A percentile compares a stretch with the other conserved stretches of the same genome.
These are phyloP conservation scores for Psephotus haematonotus DNA, from an alignment of 2,113 vertebrate genomes.

Conservation along the genomic window DNA sequence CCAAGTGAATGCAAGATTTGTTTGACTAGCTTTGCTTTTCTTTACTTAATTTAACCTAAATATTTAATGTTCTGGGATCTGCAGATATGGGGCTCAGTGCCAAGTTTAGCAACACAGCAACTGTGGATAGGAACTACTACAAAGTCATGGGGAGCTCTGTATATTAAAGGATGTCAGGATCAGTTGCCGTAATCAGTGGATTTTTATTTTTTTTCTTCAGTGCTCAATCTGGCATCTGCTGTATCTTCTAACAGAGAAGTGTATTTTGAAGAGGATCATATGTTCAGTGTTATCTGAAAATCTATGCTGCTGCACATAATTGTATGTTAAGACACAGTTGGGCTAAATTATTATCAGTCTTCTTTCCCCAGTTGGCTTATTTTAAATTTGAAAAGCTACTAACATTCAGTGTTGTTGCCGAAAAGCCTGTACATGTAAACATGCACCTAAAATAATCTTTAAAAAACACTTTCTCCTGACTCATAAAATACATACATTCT, in stretches of 20 bases:
- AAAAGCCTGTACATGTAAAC: neutral
- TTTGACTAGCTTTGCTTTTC: slow-evolving; percentile 58
- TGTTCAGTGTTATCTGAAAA: slow-evolving; percentile 27
- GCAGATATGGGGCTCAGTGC: neutral
- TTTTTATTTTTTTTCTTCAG: slow-evolving; percentile 1
- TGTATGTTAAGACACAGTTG: neutral
- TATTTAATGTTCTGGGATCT: slow-evolving; percentile 61
- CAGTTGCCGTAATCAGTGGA: slow-evolving; percentile 27
- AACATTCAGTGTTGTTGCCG: slow-evolving; percentile 6
- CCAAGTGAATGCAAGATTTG: slow-evolving; percentile 24
- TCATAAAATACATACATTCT: neutral
- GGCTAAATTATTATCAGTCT: neutral
- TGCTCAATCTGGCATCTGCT: slow-evolving; percentile 3
- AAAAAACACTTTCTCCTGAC: neutral
- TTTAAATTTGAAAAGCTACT: slow-evolving; percentile 52
- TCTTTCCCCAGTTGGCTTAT: neutral
- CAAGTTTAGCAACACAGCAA: slow-evolving; percentile 21
- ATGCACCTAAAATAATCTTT: neutral
- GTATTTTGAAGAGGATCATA: slow-evolving; percentile 5
- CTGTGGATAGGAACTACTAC: slow-evolving; percentile 2
- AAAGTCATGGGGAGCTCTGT: neutral
- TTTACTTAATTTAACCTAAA: slow-evolving; percentile 56
- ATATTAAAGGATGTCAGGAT: neutral
- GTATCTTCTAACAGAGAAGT: neutral
- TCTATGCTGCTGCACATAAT: neutral